Conservation (phyloP, 2,797 vertebrate genomes). For the Heterohyrax brucei region DNA sequence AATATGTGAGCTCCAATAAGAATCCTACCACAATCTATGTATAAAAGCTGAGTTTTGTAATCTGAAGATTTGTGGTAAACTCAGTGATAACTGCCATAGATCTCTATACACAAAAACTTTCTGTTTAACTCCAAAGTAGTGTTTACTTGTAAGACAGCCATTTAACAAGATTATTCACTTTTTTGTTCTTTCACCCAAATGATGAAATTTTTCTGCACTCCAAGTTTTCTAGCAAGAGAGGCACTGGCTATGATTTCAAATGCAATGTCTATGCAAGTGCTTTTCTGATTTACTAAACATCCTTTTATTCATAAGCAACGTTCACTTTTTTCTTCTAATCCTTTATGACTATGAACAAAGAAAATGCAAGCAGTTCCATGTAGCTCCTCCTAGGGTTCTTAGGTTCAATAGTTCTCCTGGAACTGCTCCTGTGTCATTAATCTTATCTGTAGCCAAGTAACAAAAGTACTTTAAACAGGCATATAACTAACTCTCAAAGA, state of each 20-base stretch:
- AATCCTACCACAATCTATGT: conserved; percentile 36
- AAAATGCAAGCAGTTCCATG: conserved; percentile 25
- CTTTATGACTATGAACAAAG: conserved; percentile 28
- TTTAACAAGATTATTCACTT: conserved; percentile 4
- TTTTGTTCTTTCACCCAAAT: conserved; percentile 47
- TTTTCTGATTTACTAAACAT: conserved; percentile 22
- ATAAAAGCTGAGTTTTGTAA: conserved; percentile 28
- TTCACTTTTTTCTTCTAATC: conserved; percentile 37
- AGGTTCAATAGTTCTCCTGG: background rate
- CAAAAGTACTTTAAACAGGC: conserved; percentile 42
- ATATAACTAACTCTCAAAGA: conserved; percentile 33
- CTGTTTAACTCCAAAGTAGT: background rate
- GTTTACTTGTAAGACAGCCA: background rate
- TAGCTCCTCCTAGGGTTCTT: conserved; percentile 3
- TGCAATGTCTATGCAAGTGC: background rate
- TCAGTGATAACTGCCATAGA: background rate
- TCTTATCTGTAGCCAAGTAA: conserved; percentile 16
- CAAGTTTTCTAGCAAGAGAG: conserved; percentile 3
- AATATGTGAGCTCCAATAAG: conserved; percentile 22
- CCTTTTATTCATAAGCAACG: background rate
- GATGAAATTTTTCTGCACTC: background rate
- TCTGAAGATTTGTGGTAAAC: conserved; percentile 2
- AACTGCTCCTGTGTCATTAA: background rate
- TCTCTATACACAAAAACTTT: background rate
- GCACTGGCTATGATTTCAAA: conserved; percentile 15